Evolutionary conservation across 2,797 vertebrate species (phyloP).

Genomic region (Cossypha polioptera): DNA sequence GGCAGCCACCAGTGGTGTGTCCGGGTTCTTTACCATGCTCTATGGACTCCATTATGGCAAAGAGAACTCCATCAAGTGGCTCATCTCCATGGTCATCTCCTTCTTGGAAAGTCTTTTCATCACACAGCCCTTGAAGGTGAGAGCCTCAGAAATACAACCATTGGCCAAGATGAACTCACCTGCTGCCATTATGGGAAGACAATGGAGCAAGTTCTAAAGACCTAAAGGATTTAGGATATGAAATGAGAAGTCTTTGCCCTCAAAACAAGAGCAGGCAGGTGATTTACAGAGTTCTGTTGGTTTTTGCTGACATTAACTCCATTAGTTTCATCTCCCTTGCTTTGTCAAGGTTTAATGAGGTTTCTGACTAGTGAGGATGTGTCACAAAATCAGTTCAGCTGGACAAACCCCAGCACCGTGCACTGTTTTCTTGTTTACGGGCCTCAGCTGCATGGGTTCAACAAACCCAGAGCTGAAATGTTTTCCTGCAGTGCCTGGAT

Average conservation of each 20-base stretch:
- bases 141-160: not conserved
- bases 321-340: not conserved
- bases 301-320: not conserved
- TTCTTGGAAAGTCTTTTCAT: constrained; percentile 94
- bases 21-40: constrained; percentile 93
- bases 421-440: not conserved
- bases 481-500: not conserved
- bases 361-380: not conserved
- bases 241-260: not conserved
- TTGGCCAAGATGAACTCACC: not conserved
- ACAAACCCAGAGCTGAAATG: not conserved
- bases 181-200: not conserved
- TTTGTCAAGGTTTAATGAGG: not conserved
- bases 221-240: not conserved
- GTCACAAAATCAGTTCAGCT: not conserved
- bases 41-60: constrained; percentile 91
- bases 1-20: constrained; percentile 82
- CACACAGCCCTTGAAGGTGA: constrained; percentile 94
- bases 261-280: not conserved
- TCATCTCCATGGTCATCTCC: constrained; percentile 92
- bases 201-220: not conserved
- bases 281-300: not conserved
- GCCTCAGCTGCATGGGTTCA: not conserved
- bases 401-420: not conserved
- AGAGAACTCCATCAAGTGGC: constrained; percentile 92